phyloP scores from a whole-genome alignment of 35 echinoderm and acorn worm species.

The Ophioderma brevispina region DNA sequence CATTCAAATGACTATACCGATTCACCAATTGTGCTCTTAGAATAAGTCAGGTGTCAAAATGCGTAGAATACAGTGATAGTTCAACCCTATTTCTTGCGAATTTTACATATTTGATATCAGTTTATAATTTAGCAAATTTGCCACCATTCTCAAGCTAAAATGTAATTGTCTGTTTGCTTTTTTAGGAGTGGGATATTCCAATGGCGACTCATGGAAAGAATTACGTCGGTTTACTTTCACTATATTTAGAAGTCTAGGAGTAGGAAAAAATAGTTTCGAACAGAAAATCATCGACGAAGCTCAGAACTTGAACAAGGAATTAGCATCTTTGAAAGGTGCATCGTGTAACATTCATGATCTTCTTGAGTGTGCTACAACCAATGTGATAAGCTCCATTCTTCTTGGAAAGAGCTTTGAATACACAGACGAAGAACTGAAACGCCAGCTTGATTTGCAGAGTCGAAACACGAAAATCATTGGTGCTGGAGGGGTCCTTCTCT shows the following conservation, averaged over 20 bases:
- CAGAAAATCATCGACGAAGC: slow-evolving; percentile 66
- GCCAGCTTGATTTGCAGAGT: slow-evolving; percentile 7
- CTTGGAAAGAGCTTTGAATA: slow-evolving; percentile 59
- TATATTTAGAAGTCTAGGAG: slow-evolving; percentile 75
- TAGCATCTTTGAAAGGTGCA: slow-evolving; percentile 10
- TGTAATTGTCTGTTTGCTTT: no score
- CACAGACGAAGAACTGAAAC: slow-evolving; percentile 5
- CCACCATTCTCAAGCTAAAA: no score
- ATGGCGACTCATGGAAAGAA: slow-evolving; percentile 63
- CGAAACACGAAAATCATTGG: slow-evolving; percentile 1
- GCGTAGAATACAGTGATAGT: no score
- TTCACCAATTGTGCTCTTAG: no score
- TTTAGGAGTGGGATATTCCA: slow-evolving; percentile 57
- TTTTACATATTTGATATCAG: no score
- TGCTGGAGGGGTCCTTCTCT: neutral
- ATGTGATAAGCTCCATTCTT: slow-evolving; percentile 56
- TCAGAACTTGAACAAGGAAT: neutral
- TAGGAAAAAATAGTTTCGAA: slow-evolving; percentile 78
- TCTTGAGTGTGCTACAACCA: slow-evolving; percentile 59
- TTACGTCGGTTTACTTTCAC: slow-evolving; percentile 73
- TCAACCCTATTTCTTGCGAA: no score
- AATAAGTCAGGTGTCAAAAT: no score
- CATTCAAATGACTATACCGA: no score
- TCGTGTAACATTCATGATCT: slow-evolving; percentile 54
- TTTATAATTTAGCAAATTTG: no score